Evolutionary conservation across 2,797 vertebrate genomes (phyloP), one percentile per base, ranked within the genome.

Genomic region (Heteromormyrus szaboi): DNA sequence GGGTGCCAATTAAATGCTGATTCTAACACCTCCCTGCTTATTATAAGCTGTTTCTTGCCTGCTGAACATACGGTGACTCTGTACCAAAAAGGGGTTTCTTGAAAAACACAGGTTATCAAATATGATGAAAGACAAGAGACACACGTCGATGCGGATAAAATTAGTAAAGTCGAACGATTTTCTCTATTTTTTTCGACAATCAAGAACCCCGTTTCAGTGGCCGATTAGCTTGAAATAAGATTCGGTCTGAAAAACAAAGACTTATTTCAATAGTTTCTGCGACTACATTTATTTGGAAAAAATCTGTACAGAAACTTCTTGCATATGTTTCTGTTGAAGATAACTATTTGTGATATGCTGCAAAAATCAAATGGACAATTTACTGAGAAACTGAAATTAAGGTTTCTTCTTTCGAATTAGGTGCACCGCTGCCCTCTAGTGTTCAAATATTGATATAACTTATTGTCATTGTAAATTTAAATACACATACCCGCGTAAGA

Each of bases 71-170:
- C 7, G 41, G 72, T 19, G 41, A 79, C 5, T 79, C 6, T 79
- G 7, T 79, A 79, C 37, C 37, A 44, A 41, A 79, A 79, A 46
- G 72, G 72, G 72, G 4, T 79, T 79, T 79, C 33, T 8, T 79
- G 72, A n/a, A 79, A 79, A 79, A 79, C 72, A 79, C 37, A 79
- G 72, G 72, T 79, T 46, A 79, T 46, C 72, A 79, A 79, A 19
- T 79, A n/a, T 37, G 12, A 37, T 14, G 29, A 33, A 72, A 72
- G 11, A 72, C 65, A 72, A 72, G 17, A 79, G 72, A 46, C 72
- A 79, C 37, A 44, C 37, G 41, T 79, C 17, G 41, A 6, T 41
- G 37, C 17, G 17, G 72, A 79, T 68, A 68, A 65, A 29, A 68
- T 68, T 29, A 68, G 62, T 29, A 29, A 12, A 33, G 25, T 68